Evolutionary conservation across 2,888 invertebrate genomes (phyloP).

Genomic region (Lasius fuliginosus): DNA sequence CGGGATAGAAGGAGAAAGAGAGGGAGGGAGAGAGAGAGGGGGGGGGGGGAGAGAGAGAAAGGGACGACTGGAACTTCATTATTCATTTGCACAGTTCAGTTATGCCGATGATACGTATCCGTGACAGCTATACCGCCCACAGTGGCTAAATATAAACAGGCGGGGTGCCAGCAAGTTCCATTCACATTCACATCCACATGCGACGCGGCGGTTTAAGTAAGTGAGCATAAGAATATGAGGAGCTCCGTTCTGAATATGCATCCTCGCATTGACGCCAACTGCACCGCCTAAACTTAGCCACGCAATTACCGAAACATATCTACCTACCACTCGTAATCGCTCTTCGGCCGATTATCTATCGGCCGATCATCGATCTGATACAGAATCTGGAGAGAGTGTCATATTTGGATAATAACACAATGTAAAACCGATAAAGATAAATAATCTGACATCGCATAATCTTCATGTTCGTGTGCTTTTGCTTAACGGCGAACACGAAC

Average conservation of each 20-base stretch:
- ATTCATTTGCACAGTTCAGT: conserved; percentile 85
- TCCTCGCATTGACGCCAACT: conserved; percentile 86
- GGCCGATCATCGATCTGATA: conserved; percentile 39
- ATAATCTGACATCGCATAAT: not conserved
- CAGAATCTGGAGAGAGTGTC: not conserved
- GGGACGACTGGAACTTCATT: conserved; percentile 83
- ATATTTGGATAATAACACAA: not conserved
- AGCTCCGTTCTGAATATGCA: conserved; percentile 85
- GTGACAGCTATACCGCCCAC: conserved; percentile 86
- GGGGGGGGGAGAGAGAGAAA: conserved; percentile 58
- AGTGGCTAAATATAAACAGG: conserved; percentile 86
- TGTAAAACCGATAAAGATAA: not conserved
- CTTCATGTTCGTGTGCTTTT: not conserved
- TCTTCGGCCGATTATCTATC: conserved; percentile 70
- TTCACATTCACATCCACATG: conserved; percentile 83
- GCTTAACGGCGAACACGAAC: not conserved
- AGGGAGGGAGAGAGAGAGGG: conserved; percentile 63
- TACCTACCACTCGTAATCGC: conserved; percentile 80
- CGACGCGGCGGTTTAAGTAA: conserved; percentile 78
- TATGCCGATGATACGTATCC: conserved; percentile 86
- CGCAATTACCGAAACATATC: conserved; percentile 85
- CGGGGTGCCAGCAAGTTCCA: conserved; percentile 86
- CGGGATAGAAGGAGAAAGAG: conserved; percentile 63
- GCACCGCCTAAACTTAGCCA: conserved; percentile 85
- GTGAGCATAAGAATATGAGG: conserved; percentile 84